These are phyloP conservation scores for Toxotes lorentzi DNA, from an alignment of 2,797 vertebrate species.

Conservation along the genomic window DNA sequence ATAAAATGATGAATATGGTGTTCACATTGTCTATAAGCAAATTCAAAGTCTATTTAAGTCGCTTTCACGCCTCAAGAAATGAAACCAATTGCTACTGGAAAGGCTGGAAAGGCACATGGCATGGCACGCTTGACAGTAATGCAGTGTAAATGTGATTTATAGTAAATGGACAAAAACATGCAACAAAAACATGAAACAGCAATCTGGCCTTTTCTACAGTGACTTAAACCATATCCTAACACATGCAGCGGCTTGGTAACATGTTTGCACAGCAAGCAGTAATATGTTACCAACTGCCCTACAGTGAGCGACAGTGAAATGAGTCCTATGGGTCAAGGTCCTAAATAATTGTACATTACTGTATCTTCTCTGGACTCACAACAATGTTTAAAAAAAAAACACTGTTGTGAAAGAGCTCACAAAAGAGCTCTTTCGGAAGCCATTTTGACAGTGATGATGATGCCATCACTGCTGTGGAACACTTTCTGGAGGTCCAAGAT, in stretches of 20 bases:
- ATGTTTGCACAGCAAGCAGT: not conserved
- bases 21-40: not conserved
- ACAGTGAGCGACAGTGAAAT: slow-evolving; percentile 3
- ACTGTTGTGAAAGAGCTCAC: too few species aligned
- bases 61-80: not conserved
- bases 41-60: not conserved
- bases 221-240: not conserved
- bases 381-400: not conserved
- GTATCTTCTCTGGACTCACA: not conserved
- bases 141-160: slow-evolving; percentile 30
- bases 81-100: not conserved
- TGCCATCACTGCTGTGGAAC: too few species aligned
- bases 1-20: not conserved
- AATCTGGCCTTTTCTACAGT: slow-evolving; percentile 25
- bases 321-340: not conserved
- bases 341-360: not conserved
- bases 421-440: too few species aligned
- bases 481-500: too few species aligned
- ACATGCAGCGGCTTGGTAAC: not conserved
- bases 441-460: too few species aligned
- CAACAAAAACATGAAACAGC: slow-evolving; percentile 50
- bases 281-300: not conserved
- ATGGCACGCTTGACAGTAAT: slow-evolving; percentile 6
- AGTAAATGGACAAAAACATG: slow-evolving; percentile 34
- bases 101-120: not conserved